phyloP scores from a whole-genome alignment of 35 echinoderm and acorn worm genomes.

The Holothuria glaberrima region DNA sequence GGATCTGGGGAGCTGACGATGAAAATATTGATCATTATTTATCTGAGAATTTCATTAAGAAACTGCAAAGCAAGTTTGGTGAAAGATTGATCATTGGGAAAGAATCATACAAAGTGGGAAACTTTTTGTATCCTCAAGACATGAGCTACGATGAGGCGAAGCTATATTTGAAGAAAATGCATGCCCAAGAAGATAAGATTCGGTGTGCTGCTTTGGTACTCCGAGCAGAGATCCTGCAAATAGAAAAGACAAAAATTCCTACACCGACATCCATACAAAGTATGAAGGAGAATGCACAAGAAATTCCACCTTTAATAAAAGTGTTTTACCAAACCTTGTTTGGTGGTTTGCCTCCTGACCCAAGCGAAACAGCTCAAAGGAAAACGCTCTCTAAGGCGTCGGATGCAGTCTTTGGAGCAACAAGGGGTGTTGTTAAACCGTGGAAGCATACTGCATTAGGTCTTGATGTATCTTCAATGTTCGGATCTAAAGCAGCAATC shows the following conservation, averaged over 20 bases:
- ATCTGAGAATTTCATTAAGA: conserved; percentile 50
- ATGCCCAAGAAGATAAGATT: conserved; percentile 55
- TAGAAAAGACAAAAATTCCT: conserved; percentile 53
- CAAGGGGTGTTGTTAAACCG: conserved; percentile 51
- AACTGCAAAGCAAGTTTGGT: conserved; percentile 59
- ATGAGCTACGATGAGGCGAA: conserved; percentile 59
- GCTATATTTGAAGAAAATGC: conserved; percentile 37
- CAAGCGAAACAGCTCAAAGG: conserved; percentile 23
- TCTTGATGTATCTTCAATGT: conserved; percentile 47
- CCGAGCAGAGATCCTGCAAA: conserved; percentile 64
- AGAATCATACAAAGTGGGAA: conserved; percentile 66
- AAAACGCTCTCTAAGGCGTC: conserved; percentile 63
- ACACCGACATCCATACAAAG: conserved; percentile 73
- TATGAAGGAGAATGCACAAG: conserved; percentile 67
- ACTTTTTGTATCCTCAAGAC: conserved; percentile 59
- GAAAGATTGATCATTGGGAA: conserved; percentile 56
- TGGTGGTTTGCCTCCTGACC: conserved; percentile 59
- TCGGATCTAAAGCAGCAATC: conserved; percentile 62
- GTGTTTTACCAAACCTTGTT: conserved; percentile 63
- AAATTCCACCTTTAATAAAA: conserved; percentile 36
- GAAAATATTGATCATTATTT: conserved; percentile 69
- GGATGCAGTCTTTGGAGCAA: conserved; percentile 60
- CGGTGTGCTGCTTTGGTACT: conserved; percentile 68
- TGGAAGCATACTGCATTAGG: conserved; percentile 75
- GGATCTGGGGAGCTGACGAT: not conserved